These are phyloP conservation scores for Limnephilus marmoratus DNA, from an alignment of 2,888 invertebrate genomes.

Conservation along the genomic window DNA sequence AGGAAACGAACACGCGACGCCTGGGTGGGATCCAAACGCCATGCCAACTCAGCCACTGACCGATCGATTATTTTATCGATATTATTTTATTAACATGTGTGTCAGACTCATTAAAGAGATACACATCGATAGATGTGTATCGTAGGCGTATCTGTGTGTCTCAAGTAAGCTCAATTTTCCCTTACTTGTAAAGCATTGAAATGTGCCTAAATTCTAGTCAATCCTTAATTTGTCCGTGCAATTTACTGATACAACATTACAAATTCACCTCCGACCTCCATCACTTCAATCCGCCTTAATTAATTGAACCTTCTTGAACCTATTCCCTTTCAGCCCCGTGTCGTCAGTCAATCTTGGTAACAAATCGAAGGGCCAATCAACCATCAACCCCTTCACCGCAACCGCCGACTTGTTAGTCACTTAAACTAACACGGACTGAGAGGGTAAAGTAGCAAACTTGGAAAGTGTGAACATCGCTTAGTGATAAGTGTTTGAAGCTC, in stretches of 20 bases:
- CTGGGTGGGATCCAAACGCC: no score
- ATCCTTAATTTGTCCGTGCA: not conserved
- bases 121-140: no score
- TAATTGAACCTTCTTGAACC: constrained; percentile 19
- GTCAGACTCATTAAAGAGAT: no score
- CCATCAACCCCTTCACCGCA: constrained; percentile 31
- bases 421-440: not conserved
- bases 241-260: not conserved
- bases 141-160: no score
- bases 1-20: no score
- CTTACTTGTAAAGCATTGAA: not conserved
- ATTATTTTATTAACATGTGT: no score
- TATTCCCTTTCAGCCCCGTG: constrained; percentile 11
- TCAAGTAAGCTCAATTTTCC: no score
- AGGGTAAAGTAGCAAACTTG: not conserved
- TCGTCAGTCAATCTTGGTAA: constrained; percentile 30
- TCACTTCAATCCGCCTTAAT: constrained; percentile 10
- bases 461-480: not conserved
- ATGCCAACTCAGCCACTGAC: no score
- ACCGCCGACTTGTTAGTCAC: not conserved
- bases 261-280: not conserved
- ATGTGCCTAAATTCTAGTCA: not conserved
- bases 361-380: constrained; percentile 46
- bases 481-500: not conserved
- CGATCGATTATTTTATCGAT: no score